Base-by-base conservation (phyloP, 1,140 invertebrate species). In the Drosophila suzukii region DNA sequence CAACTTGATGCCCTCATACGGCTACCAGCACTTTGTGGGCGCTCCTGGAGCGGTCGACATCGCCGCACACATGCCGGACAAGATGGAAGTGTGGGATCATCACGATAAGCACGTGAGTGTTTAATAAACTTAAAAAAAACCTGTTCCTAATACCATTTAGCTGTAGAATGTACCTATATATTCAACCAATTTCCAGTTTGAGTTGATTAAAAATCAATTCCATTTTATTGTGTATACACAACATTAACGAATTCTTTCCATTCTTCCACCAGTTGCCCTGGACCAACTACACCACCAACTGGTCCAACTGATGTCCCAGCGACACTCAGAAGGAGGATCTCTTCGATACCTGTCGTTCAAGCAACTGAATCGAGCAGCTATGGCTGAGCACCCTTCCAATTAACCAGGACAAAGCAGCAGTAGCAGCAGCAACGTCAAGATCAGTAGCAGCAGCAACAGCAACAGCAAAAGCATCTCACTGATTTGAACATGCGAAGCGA, bases 81-180 rank as follows among this genome's bases (percentile, higher is more conserved):
- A 92, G 51, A 77, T 91, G 49, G 91, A 92, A 57, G 66, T 72
- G 57, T 92, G 91, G 91, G 91, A 92, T 68, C 91, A 92, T 61
- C 91, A 92, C 59, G 91, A 92, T 30, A 92, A 92, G 53, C 91
- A 91, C 80, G 91, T 92, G 60, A 91, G 90, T 27, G 4, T 30
- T n/a, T 3, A 49, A 6, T 46, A 24, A 2, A n/a, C n/a, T n/a
- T n/a, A n/a, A 10, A 20, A 20, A 20, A 6, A 17, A 4, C 6
- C 8, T 4, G 6, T 7, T 32, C 1, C 6, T 32, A 6, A 32
- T 6, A 32, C 30, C 30, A 7, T 6, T 32, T 32, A 32, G 30
- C 30, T 7, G 30, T 32, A 7, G 1, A 32, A 32, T 6, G 6
- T 32, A 32, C 6, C 7, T 32, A 6, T 32, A 6, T 32, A 7